Base-by-base conservation (phyloP, 2,113 vertebrate species). In the Macaca fascicularis region DNA sequence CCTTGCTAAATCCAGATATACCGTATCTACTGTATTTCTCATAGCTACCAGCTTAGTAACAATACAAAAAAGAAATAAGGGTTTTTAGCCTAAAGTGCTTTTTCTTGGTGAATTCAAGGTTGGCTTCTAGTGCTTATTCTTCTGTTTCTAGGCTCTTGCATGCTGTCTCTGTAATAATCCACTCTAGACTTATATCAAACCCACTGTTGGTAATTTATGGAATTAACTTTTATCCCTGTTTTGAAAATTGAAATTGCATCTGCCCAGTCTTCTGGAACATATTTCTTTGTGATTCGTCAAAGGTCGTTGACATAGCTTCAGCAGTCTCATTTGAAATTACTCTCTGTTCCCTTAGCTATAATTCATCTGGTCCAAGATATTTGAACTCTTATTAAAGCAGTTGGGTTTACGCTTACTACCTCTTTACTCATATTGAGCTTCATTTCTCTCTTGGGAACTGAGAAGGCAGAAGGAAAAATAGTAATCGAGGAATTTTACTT, bases 401-500 rank as follows among this genome's bases (percentile, higher is more conserved):
- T 45, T 80, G 45, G n/a, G 20, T 72, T 80, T 80, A 95, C 7
- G 43, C 50, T 82, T 87, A 84, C 43, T 94, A 94, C 70, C 8
- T 50, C 55, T 95, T 76, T 89, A 90, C 85, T 95, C 38, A 79
- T 76, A 70, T 50, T 95, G 70, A 70, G 61, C 61, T 97, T 95
- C 35, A 45, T 20, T 89, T 83, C 75, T 55, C 76, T 72, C 8
- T 52, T 45, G 13, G 79, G 64, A 90, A 87, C 74, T 38, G 57
- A 94, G 93, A 96, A 89, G 50, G 82, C 76, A 90, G 43, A 91
- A 86, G 40, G 69, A 97, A 93, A 93, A 94, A 69, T 80, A 80
- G 57, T 97, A 93, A 96, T 85, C 81, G 82, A 95, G 72, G 43
- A 59, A 76, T 88, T 97, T 96, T 67, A 81, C 30, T 32, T 91